Base-by-base conservation (phyloP, 2,113 vertebrate genomes). In the Hippocampus zosterae region DNA sequence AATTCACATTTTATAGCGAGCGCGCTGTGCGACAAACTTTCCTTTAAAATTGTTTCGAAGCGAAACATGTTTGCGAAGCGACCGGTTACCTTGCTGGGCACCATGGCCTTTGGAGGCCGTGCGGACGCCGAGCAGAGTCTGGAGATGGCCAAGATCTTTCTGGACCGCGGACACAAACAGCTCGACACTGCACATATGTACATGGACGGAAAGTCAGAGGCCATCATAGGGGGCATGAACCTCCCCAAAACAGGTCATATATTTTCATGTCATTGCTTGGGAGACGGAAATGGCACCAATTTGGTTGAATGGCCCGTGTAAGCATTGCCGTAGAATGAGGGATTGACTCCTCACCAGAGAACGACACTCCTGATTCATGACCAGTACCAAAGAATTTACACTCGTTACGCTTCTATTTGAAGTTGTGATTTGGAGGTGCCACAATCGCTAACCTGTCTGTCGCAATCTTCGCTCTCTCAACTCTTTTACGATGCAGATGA, bases 151-250 rank as follows among this genome's bases (percentile, higher is more conserved):
- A 82, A 84, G 3, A 79, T 82, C 29, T 98, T 96, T 81, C 69
- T 94, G 72, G 77, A 70, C 9, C 91, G 92, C 4, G 95, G 94
- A 0, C 77, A 96, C 85, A 71, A 56, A 0, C 89, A 90, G 10
- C 29, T 98, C 82, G 96, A 98, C 86, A 95, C 94, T 5, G 97
- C 97, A 37, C 77, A 91, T 67, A 93, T 97, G 90, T 98, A 98
- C 82, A 48, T 62, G 55, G 94, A 92, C 0, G 96, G 96, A 6
- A 93, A 92, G 84, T 91, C 96, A 0, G 97, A 98, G 86, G 75
- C 69, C 0, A 85, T 96, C 76, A 83, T 98, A 63, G 96, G 96
- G 6, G 62, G 61, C 74, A 89, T 96, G 91, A 79, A 91, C 59
- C 92, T 94, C 0, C 89, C 88, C 0, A 76, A 87, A 70, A 89